Evolutionary conservation across 1,140 invertebrate genomes (phyloP).

Genomic region (Penaeus japonicus): DNA sequence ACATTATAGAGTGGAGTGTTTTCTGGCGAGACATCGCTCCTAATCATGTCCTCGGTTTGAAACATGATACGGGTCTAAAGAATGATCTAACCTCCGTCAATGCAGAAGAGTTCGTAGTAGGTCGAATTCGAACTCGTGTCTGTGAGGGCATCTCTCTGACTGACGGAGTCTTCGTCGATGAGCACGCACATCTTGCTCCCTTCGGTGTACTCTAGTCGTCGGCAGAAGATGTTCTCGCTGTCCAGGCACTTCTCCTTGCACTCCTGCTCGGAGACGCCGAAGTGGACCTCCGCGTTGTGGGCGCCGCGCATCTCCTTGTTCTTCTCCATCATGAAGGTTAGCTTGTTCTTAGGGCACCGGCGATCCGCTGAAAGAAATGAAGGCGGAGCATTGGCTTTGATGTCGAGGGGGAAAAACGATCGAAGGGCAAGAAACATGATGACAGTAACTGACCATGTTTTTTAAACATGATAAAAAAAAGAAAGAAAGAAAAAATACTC

Average conservation of each 20-base stretch:
- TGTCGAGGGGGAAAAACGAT: no score
- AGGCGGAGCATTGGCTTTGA: no score
- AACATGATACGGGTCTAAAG: background rate
- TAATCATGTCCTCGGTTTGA: no score
- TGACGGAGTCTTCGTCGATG: constrained; percentile 87
- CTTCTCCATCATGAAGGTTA: constrained; percentile 87
- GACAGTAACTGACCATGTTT: no score
- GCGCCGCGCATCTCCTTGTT: constrained; percentile 85
- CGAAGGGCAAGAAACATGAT: no score
- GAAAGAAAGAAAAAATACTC: no score
- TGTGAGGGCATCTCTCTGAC: constrained; percentile 83
- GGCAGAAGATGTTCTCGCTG: constrained; percentile 85
- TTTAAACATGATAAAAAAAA: no score
- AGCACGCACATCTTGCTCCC: constrained; percentile 83
- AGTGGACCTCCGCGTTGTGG: constrained; percentile 87
- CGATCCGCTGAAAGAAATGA: constrained; percentile 75
- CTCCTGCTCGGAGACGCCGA: constrained; percentile 83
- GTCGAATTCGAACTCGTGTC: constrained; percentile 76
- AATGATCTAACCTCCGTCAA: constrained; percentile 61
- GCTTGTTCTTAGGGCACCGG: constrained; percentile 79
- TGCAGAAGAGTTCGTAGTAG: constrained; percentile 60
- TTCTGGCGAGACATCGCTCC: background rate
- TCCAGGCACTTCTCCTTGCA: constrained; percentile 81
- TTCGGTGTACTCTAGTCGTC: constrained; percentile 89
- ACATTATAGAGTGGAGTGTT: no score